These are phyloP conservation scores for Ctenomys sociabilis DNA, from an alignment of 2,113 vertebrate species.

Conservation along the genomic window DNA sequence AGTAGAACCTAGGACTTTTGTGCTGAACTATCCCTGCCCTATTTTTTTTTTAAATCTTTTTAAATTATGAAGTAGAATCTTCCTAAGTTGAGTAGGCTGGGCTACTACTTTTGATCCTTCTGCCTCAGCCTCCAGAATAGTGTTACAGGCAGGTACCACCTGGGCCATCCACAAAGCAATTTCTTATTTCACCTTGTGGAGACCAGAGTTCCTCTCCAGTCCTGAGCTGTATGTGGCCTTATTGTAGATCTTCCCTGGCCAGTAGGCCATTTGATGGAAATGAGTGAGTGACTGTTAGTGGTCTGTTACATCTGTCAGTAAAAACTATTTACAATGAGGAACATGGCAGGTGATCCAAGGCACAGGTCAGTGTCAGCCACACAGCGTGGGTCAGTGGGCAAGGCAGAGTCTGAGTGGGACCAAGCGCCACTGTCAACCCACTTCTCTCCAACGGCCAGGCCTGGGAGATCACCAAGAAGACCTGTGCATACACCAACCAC, in stretches of 20 bases:
- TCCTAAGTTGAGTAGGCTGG: neutral
- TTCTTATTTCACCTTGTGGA: neutral
- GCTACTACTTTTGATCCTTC: neutral
- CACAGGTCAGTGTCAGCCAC: neutral
- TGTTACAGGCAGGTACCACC: neutral
- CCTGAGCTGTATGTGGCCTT: neutral
- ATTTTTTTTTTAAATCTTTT: neutral
- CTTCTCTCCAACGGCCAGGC: slow-evolving; percentile 82
- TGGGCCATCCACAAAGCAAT: neutral
- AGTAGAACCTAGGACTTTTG: neutral
- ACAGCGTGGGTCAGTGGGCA: neutral
- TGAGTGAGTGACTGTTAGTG: neutral
- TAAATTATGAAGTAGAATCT: neutral
- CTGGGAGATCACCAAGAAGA: slow-evolving; percentile 92
- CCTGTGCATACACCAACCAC: slow-evolving; percentile 94
- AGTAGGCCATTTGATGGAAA: neutral
- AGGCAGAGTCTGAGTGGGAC: neutral
- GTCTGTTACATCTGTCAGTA: neutral
- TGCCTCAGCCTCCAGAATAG: neutral
- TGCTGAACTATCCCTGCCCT: neutral
- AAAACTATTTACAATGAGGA: neutral
- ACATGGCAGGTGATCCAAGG: too few relatives aligned
- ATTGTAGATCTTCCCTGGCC: neutral
- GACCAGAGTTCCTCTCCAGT: neutral
- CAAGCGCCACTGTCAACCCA: neutral